Base-by-base conservation (phyloP, 1,140 invertebrate genomes). In the Probaryconus sp. region DNA sequence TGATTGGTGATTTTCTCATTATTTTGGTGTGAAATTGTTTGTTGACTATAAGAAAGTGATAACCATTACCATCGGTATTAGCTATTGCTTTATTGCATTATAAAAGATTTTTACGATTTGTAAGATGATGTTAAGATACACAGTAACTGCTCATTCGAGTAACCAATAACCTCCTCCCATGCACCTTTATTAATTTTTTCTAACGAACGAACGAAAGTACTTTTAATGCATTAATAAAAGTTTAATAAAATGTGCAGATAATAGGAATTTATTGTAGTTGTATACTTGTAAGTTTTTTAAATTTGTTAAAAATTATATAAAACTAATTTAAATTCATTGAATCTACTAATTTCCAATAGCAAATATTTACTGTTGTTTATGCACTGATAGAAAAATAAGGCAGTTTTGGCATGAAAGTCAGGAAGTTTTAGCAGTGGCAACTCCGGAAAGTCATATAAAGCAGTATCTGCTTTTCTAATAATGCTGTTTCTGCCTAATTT, bases 61-160 rank as follows among this genome's bases (percentile, higher is more conserved):
- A 45, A 35, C 24, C 31, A 10, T 13, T 16, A 16, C n/a, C 17
- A 28, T 14, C 7, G 5, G 5, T 24, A 17, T 50, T 50, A 37
- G 31, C 24, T 7, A 11, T 38, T 51, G 2, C 11, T 51, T 55
- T 56, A 42, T 30, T 30, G 50, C 14, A 30, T 40, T 42, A 20
- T 42, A 40, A 55, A 40, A 55, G 35, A 30, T 37, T 33, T 43
- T 42, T 43, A 56, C 14, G 37, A 56, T 56, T 56, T 28, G 38
- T 43, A 51, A 38, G 24, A 37, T 7, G 31, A 26, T 13, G 48
- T 26, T 51, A 35, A 50, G 47, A 35, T 31, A 21, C 17, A 16
- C 11, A n/a, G 5, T 50, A 13, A 38, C 2, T 28, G 21, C 20
- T 3, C 9, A 9, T 1, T 31, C 11, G 6, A 48, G 14, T 48